These are phyloP conservation scores for Tridacna gigas DNA, from an alignment of 2,888 invertebrate species.

Conservation along the genomic window DNA sequence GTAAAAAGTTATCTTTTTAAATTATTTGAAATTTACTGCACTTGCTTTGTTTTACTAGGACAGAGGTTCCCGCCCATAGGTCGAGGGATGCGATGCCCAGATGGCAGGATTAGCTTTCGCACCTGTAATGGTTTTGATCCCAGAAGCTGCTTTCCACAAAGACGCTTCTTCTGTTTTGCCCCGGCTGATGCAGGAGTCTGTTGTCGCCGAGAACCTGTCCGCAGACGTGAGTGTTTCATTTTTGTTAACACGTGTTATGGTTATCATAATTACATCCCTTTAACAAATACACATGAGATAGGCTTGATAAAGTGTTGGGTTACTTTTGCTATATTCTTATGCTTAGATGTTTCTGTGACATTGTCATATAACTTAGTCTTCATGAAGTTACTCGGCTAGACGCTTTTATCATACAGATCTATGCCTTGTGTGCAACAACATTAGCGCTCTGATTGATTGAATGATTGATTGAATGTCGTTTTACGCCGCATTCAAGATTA, in stretches of 20 bases:
- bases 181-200: constrained; percentile 11
- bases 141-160: background rate
- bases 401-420: too few species aligned
- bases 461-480: too few species aligned
- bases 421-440: too few species aligned
- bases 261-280: background rate
- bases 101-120: background rate
- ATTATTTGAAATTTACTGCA: too few species aligned
- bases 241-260: background rate
- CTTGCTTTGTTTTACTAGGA: background rate
- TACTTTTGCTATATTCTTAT: too few species aligned
- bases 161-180: background rate
- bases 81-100: constrained; percentile 3
- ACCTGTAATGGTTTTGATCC: constrained; percentile 18
- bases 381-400: too few species aligned
- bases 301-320: background rate
- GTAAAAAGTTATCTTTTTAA: too few species aligned
- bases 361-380: too few species aligned
- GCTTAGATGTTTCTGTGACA: too few species aligned
- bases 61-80: background rate
- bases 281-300: background rate
- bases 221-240: background rate
- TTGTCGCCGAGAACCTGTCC: background rate
- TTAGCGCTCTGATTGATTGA: too few species aligned
- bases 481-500: too few species aligned